phyloP scores from a whole-genome alignment of 2,797 vertebrate species.

The Chaetodon trifasciatus region DNA sequence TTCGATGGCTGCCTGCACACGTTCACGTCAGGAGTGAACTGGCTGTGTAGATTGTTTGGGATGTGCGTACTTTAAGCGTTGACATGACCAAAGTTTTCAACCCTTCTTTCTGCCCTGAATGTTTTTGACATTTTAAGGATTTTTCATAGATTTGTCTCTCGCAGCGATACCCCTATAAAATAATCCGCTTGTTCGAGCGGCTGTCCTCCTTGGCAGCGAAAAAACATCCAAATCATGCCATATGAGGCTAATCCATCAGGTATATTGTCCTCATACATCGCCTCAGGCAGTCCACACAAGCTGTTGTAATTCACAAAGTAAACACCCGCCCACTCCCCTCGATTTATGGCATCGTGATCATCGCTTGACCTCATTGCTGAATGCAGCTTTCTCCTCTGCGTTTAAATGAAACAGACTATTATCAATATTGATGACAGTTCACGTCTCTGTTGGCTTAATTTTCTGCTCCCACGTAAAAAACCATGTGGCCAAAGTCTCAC shows the following conservation, averaged over 20 bases:
- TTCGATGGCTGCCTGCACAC: neutral
- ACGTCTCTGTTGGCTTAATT: conserved; percentile 73
- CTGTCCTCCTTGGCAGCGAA: conserved; percentile 26
- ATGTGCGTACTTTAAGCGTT: neutral
- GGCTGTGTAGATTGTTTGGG: neutral
- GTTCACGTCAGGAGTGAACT: conserved; percentile 1
- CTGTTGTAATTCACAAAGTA: conserved; percentile 74
- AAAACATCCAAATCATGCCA: conserved; percentile 39
- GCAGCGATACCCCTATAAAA: conserved; percentile 14
- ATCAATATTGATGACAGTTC: conserved; percentile 77
- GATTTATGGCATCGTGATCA: conserved; percentile 74
- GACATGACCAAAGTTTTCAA: conserved; percentile 5
- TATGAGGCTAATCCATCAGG: conserved; percentile 70
- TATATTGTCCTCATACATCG: conserved; percentile 67
- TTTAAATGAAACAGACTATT: conserved; percentile 68
- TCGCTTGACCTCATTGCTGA: conserved; percentile 78
- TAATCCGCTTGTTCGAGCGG: conserved; percentile 36
- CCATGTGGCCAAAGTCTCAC: conserved; percentile 34
- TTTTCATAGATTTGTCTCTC: conserved; percentile 28
- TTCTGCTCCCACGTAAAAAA: conserved; percentile 72
- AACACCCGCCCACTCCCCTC: conserved; percentile 60
- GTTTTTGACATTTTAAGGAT: conserved; percentile 29
- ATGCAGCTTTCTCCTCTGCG: conserved; percentile 63
- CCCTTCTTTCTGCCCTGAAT: neutral
- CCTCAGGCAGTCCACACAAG: conserved; percentile 58